phyloP scores from a whole-genome alignment of 2,797 vertebrate species.

The Bovichtus diacanthus region DNA sequence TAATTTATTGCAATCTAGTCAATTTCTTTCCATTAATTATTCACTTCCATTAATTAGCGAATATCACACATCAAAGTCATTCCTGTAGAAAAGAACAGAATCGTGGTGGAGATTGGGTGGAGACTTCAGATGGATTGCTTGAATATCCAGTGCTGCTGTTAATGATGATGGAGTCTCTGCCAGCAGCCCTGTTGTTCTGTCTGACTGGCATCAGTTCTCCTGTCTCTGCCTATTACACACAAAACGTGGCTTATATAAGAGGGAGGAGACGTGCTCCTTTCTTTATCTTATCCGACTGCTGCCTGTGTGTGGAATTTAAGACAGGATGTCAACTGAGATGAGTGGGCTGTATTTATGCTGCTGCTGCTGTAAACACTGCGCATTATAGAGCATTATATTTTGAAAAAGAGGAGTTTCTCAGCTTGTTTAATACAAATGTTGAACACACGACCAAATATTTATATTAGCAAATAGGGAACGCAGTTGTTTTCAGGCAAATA shows the following conservation, averaged over 20 bases:
- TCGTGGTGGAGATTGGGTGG: constrained; percentile 6
- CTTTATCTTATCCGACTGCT: constrained; percentile 60
- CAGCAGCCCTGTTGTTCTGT: constrained; percentile 48
- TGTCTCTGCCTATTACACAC: constrained; percentile 45
- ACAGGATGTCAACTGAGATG: constrained; percentile 64
- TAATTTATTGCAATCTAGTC: neutral
- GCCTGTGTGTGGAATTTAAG: constrained; percentile 59
- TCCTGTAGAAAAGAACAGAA: constrained; percentile 4
- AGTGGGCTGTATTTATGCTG: constrained; percentile 67
- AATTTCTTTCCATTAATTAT: neutral
- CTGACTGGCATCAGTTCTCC: constrained; percentile 48
- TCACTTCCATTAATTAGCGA: neutral
- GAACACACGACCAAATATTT: constrained; percentile 60
- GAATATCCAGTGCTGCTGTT: constrained; percentile 16
- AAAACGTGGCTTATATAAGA: constrained; percentile 54
- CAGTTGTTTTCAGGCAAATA: constrained; percentile 17
- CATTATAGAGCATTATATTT: constrained; percentile 25
- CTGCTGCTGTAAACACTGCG: constrained; percentile 62
- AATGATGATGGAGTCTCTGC: neutral
- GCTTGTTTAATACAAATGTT: constrained; percentile 33
- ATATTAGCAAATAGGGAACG: constrained; percentile 35
- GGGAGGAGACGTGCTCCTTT: constrained; percentile 41
- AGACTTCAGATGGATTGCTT: constrained; percentile 18
- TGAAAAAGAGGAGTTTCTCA: constrained; percentile 25
- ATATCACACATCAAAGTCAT: neutral